phyloP scores from a whole-genome alignment of 1,140 invertebrate genomes.

The Nasonia longicornis region DNA sequence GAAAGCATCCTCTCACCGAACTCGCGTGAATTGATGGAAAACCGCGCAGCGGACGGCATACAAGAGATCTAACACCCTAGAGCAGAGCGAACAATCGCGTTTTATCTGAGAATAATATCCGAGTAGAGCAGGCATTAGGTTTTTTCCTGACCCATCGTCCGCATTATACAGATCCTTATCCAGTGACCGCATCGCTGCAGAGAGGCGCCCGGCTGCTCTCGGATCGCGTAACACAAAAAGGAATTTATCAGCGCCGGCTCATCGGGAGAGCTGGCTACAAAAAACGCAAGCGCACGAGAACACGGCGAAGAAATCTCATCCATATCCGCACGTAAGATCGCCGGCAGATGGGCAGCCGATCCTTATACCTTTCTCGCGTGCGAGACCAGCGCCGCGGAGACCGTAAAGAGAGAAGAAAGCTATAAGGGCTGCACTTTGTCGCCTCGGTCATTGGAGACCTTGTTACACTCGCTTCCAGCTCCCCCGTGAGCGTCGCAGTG shows the following conservation, averaged over 20 bases:
- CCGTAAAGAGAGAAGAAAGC: not conserved
- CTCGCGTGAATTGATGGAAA: conserved; percentile 21
- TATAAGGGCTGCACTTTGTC: not conserved
- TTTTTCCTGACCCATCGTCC: conserved; percentile 24
- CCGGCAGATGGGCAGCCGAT: conserved; percentile 18
- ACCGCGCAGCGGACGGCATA: not conserved
- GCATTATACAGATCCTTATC: conserved; percentile 28
- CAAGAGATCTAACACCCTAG: conserved; percentile 38
- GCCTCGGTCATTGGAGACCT: not conserved
- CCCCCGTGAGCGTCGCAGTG: not conserved
- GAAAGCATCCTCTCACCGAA: not conserved
- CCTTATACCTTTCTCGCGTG: not conserved
- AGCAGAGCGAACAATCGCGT: conserved; percentile 34
- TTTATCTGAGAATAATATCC: conserved; percentile 35
- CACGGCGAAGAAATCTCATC: conserved; percentile 29
- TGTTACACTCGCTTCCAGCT: not conserved
- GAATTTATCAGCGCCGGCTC: conserved; percentile 35
- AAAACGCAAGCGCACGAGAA: not conserved
- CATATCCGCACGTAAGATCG: conserved; percentile 33
- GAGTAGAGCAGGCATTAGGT: conserved; percentile 25
- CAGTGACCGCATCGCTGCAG: not conserved
- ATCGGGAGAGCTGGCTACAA: not conserved
- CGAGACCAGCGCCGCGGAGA: too few species aligned
- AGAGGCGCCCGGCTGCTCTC: not conserved
- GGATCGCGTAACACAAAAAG: conserved; percentile 27